Evolutionary conservation across 2,797 vertebrate genomes (phyloP), one percentile per base, ranked within the genome.

Genomic region (Pangasius mekongensis): DNA sequence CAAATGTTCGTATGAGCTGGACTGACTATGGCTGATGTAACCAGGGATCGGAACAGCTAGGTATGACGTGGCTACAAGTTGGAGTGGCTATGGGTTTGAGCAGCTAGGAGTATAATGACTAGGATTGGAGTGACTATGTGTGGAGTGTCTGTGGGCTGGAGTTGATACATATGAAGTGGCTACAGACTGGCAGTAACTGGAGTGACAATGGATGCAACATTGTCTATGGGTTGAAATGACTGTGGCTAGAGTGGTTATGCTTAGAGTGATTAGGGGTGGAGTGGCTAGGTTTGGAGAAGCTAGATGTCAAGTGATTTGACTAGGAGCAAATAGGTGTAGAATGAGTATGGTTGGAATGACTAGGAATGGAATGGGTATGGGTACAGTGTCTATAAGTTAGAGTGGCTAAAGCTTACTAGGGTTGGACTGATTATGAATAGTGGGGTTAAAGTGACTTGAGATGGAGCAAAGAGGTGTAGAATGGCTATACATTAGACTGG

Each of bases 71-170:
- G 73, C 73, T 47, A 14, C 22, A 76, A n/a, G 43, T 27, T 18
- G 30, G 47, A 56, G 14, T 78, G 49, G n/a, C 2, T 77, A 52
- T 54, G 47, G 73, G 10, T 49, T 76, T 27, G 6, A 2, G 49
- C 14, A 18, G 49, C n/a, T 54, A 30, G 3, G 1, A n/a, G 43
- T 76, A 76, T n/a, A 76, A 49, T 52, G 24, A 76, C 43, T 49
- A 76, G 22, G 24, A 52, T 52, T 76, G 27, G 20, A n/a, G 73
- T 43, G 20, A 43, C 39, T 73, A 24, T 24, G 5, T 16, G 11
- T 52, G 73, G 13, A 78, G 76, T 76, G 73, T 49, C 43, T 80
- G 30, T 80, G 52, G 52, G 77, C 5, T 67, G 43, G 14, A 83
- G 62, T 83, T 66, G 39, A 39, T 43, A 54, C 5, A 36, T 60